Base-by-base conservation (phyloP, 2,797 vertebrate genomes). In the Eutrigla gurnardus region DNA sequence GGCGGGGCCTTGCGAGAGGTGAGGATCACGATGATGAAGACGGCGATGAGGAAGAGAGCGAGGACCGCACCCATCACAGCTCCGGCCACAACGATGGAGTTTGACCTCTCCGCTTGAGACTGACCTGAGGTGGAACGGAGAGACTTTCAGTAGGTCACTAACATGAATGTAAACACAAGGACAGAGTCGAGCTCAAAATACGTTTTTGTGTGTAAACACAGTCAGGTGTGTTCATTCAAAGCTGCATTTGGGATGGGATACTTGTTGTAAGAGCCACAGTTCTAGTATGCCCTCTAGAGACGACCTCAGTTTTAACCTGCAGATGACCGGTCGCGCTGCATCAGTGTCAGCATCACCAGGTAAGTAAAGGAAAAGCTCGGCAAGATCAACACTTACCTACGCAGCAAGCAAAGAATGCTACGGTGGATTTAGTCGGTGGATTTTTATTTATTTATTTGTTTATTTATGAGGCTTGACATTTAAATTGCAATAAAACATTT, bases 61-160 rank as follows among this genome's bases (percentile, higher is more conserved):
- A 99, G 95, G 86, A 97, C 96, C 18, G 96, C 96, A 55, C 97
- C 97, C 93, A 99, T 97, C 80, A 97, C 94, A 36, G 97, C 97
- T 83, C 97, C 97, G 45, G 95, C 96, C 88, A 98, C 95, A 0
- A 95, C 95, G 87, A 97, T 93, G 74, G 96, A 95, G 86, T 96
- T 97, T 43, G 95, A 96, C 93, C 95, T 96, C 91, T 96, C 89
- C 3, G 88, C 96, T 86, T 93, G 94, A 70, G 97, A 97, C 89
- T 96, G 90, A 92, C 97, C 97, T 99, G 94, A 64, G 93, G 95
- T 75, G 88, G 82, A 92, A 68, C 0, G 53, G 50, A 75, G 18
- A 88, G 6, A n/a, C 32, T 39, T 42, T 73, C 52, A 80, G 49
- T 52, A 60, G 15, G 46, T 25, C 59, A 71, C 7, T 50, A 47